A percentile compares a stretch with the other conserved stretches of the same genome.
phyloP scores from a whole-genome alignment of 2,113 vertebrate genomes.

The Pandion haliaetus region DNA sequence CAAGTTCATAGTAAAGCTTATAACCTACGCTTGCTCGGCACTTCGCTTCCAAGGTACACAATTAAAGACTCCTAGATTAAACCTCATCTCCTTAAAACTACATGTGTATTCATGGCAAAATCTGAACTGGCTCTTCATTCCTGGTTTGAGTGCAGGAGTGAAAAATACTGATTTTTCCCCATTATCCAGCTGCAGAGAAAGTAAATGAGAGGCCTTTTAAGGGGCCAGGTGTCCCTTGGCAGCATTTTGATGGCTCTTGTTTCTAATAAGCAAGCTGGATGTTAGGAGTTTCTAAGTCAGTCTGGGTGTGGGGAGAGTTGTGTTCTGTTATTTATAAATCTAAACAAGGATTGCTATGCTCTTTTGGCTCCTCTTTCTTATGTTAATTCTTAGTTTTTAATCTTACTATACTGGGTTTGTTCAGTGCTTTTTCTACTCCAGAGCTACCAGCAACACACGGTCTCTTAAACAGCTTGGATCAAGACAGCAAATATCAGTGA shows the following conservation, averaged over 20 bases:
- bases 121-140: not conserved
- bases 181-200: constrained; percentile 5
- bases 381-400: not conserved
- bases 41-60: not conserved
- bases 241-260: not conserved
- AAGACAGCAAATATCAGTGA: not conserved
- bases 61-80: not conserved
- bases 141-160: not conserved
- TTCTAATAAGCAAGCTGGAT: not conserved
- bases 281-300: not conserved
- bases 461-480: not conserved
- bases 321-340: not conserved
- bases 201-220: constrained; percentile 21
- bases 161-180: not conserved
- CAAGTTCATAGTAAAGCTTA: not conserved
- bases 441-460: not conserved
- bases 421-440: not conserved
- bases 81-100: not conserved
- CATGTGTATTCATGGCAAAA: not conserved
- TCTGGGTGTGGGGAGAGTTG: not conserved
- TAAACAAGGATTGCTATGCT: not conserved
- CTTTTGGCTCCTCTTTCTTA: not conserved
- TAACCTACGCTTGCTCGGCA: not conserved
- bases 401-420: not conserved
- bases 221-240: constrained; percentile 47